Percentiles rank a stretch among this genome's conserved stretches.
phyloP scores from a whole-genome alignment of 2,113 vertebrate species.

The Pelmatolapia mariae region DNA sequence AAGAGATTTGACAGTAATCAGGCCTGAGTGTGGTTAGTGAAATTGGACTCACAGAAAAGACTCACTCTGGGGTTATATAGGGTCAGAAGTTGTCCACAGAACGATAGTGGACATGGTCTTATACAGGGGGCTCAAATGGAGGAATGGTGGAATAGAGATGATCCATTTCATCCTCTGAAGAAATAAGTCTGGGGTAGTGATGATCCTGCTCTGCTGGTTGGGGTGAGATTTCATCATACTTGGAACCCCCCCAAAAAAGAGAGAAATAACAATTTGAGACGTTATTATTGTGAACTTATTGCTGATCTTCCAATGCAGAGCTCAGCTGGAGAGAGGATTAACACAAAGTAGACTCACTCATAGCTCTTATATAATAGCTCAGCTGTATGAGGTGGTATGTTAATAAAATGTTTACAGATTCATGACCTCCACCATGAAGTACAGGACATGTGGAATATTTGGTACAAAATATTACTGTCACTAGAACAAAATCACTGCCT shows the following conservation, averaged over 20 bases:
- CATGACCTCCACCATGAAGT: accelerated
- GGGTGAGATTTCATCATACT: not conserved
- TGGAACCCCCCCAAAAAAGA: not conserved
- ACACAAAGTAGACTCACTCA: not conserved
- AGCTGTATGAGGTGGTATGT: not conserved
- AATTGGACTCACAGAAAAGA: not conserved
- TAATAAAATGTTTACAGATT: not conserved
- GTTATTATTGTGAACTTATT: not conserved
- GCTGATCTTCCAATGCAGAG: not conserved
- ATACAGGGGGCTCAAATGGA: not conserved
- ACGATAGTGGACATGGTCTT: accelerated
- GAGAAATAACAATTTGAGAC: not conserved
- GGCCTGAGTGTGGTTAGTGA: not conserved
- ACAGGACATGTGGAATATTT: accelerated
- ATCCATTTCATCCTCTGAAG: not conserved
- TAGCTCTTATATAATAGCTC: accelerated
- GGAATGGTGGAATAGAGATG: not conserved
- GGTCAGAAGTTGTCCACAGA: not conserved
- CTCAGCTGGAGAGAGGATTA: not conserved
- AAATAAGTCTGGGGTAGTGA: accelerated
- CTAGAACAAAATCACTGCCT: accelerated
- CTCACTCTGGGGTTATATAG: not conserved
- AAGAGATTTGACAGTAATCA: not conserved
- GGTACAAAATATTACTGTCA: not conserved
- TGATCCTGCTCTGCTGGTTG: accelerated